Base-by-base conservation (phyloP, 2,113 vertebrate genomes). In the Pollachius pollachius region DNA sequence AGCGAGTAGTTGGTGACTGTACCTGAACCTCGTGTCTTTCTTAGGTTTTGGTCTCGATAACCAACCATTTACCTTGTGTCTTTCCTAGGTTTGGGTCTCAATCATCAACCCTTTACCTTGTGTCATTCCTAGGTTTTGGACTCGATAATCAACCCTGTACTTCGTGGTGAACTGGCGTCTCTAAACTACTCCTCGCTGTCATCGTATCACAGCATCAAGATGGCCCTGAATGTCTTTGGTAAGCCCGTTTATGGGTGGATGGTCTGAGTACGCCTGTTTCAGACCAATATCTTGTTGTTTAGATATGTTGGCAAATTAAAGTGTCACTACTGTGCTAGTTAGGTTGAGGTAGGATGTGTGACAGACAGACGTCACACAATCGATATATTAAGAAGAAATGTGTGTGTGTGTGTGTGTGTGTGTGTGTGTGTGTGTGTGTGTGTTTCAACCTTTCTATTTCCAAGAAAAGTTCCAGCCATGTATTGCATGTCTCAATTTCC, bases 161-260 rank as follows among this genome's bases (percentile, higher is more conserved):
- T 13, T 48, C 9, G 41, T 13, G 8, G 41, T 48, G 11, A 48
- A 13, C 41, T 48, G 41, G 41, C 41, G 41, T 48, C 41, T 48
- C 41, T 48, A 48, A 48, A 48, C 41, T 48, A 48, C 41, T 48
- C 41, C 2, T 9, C 41, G 41, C 41, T 62, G 30, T 59, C 56
- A 77, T 81, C 74, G 66, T 57, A 76, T 75, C 71, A 64, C 69
- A 67, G 58, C 68, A 72, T 73, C 83, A 84, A 73, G 66, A 90
- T 90, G 89, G 89, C 89, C 62, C 71, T 90, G 57, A 90, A 90
- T 86, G 89, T 90, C 1, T 90, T 90, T 76, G 89, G 89, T 90
- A 81, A 90, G 87, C 65, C 16, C 8, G 9, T 21, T n/a, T 11
- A 7, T 52, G 48, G 41, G 13, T 21, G 17, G 41, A 19, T 19